phyloP scores from a whole-genome alignment of 2,888 invertebrate species.

The Ormyrus thymus region DNA sequence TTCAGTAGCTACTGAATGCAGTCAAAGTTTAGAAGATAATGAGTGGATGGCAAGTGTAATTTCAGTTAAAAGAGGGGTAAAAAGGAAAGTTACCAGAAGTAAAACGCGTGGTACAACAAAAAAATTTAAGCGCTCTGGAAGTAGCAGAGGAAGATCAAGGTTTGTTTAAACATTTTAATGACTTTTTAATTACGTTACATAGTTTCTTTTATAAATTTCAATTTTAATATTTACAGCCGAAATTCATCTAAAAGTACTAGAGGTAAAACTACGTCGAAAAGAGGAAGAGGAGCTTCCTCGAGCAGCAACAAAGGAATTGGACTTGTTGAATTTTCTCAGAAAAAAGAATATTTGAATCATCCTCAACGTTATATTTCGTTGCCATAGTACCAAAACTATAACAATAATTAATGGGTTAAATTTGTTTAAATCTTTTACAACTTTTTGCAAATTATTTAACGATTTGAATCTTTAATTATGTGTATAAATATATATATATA shows the following conservation, averaged over 20 bases:
- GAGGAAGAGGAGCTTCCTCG: conserved; percentile 35
- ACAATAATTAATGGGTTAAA: too few relatives aligned
- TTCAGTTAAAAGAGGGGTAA: conserved; percentile 55
- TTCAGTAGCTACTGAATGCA: conserved; percentile 38
- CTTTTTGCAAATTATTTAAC: too few relatives aligned
- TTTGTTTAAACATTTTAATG: neutral
- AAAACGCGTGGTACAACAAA: too few relatives aligned
- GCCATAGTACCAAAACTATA: too few relatives aligned
- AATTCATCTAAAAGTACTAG: conserved; percentile 26
- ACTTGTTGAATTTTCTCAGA: too few relatives aligned
- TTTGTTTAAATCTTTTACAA: too few relatives aligned
- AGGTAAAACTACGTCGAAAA: conserved; percentile 26
- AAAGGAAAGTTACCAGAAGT: conserved; percentile 61
- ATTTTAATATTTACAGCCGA: neutral
- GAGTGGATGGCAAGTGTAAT: conserved; percentile 50
- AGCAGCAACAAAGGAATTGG: neutral
- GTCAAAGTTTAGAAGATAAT: conserved; percentile 12
- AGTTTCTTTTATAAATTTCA: too few relatives aligned
- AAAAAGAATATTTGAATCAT: too few relatives aligned
- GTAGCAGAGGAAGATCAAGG: conserved; percentile 30
- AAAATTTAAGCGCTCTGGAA: conserved; percentile 25
- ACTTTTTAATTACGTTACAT: neutral
- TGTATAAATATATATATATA: too few relatives aligned
- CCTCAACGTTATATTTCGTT: too few relatives aligned
- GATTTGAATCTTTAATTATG: too few relatives aligned